phyloP scores from a whole-genome alignment of 2,113 vertebrate species.

The Charina bottae region DNA sequence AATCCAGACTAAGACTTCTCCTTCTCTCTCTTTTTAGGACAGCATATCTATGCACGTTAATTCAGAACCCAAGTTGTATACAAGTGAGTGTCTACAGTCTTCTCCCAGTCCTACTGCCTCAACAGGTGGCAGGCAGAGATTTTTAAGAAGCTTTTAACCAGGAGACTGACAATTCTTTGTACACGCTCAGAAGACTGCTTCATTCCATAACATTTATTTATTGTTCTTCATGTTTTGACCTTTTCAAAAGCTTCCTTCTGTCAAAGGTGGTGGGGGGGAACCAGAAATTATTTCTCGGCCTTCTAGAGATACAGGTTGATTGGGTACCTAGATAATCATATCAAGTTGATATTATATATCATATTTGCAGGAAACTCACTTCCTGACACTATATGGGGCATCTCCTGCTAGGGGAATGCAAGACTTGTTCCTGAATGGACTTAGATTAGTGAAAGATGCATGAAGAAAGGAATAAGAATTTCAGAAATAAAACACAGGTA shows the following conservation, averaged over 20 bases:
- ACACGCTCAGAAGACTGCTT: not conserved
- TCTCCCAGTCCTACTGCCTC: not conserved
- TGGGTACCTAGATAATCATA: not conserved
- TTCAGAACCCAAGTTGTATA: not conserved
- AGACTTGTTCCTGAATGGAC: not conserved
- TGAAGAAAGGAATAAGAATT: not conserved
- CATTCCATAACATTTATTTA: not conserved
- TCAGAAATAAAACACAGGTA: not conserved
- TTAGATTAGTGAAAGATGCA: not conserved
- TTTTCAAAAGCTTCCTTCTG: constrained; percentile 1
- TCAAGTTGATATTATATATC: not conserved
- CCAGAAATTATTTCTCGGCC: not conserved
- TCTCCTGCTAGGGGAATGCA: not conserved
- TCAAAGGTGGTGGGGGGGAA: not conserved
- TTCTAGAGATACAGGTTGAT: not conserved
- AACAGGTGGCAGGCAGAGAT: not conserved
- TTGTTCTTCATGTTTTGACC: not conserved
- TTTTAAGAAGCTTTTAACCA: not conserved
- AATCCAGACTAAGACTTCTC: not conserved
- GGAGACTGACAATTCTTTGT: not conserved
- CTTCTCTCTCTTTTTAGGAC: not conserved
- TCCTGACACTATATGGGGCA: not conserved
- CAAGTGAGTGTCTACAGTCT: not conserved
- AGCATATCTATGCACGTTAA: not conserved
- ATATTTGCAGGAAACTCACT: not conserved